Evolutionary conservation across 2,888 invertebrate species (phyloP), one percentile per base, ranked within the genome.

Genomic region (Idaea dimidiata): DNA sequence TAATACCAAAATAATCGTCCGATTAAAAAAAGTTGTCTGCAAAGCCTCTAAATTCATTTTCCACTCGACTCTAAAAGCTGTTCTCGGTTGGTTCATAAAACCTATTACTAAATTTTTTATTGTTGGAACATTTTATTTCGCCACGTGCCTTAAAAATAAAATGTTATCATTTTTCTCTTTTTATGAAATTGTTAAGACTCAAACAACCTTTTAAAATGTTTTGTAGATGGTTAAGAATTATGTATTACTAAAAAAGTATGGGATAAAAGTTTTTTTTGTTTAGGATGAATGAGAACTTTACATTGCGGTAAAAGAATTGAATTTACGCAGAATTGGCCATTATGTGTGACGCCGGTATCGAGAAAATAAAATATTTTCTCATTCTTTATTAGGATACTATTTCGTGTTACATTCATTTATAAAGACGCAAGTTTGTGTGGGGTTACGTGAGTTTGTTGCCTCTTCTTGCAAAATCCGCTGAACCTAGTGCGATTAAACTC

Each of bases 81-180:
- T 32, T 32, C 32, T 10, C 32, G 32, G 61, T 59, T 43, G 61
- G 59, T 62, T 43, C 54, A 18, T 59, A 17, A 58, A 59, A 63
- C 54, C 65, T 63, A 66, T 66, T 66, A 66, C 59, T 33, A 56
- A 31, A 55, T 54, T 63, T 63, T 63, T 66, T 63, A 43, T 43
- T 14, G 43, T 43, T 14, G 14, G 14, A 10, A 24, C 24, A 24
- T 43, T 43, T 43, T 43, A 43, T 43, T 43, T 43, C 14, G 43
- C 14, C 43, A 43, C 43, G 43, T 43, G 43, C 43, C 43, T 43
- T 24, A 43, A 43, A 43, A 43, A 32, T 32, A 32, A 32, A 32
- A 8, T 43, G 43, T 43, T 43, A 43, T 43, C 43, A 8, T 43
- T 3, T 43, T 14, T 0, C 3, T 10, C 10, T 14, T 43, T 43